Evolutionary conservation across 92 coral and sea anemone genomes (phyloP), one percentile per base, ranked within the genome.

Genomic region (Parazoanthus atlanticus): DNA sequence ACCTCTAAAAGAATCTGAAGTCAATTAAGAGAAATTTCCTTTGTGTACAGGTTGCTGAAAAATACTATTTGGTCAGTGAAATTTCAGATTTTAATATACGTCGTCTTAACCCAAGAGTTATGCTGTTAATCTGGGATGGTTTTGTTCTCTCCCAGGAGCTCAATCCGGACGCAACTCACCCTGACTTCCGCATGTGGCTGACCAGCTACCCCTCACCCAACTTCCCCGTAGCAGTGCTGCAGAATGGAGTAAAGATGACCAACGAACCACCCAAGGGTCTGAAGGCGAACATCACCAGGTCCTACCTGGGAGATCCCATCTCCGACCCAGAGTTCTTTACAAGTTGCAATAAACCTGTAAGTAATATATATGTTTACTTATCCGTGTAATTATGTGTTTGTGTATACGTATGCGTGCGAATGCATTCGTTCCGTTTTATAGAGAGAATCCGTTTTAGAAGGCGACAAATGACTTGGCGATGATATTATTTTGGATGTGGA

Each of bases 171-270:
- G 78, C 99, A 15, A 97, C 98, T 8, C 99, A 97, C 81, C 99
- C 99, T 82, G 99, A 97, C 80, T 97, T 97, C 92, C 99, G 99
- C 34, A 86, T 97, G 88, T 97, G 99, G 99, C 88, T 97, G 73
- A 97, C 99, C 58, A 97, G 99, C 75, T 97, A 97, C 89, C 99
- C 99, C n/a, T 95, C 98, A 43, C 99, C 99, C 8, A 97, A 97
- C 89, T 97, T 97, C 90, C 99, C 99, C n/a, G 99, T 97, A 79
- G 93, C 99, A 67, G 99, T 97, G 23, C 97, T 97, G 75, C 99
- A 97, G 89, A 97, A 97, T 91, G 99, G 99, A 56, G 99, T 97
- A 26, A 97, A 97, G 89, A 97, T 97, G 99, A 97, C 99, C 23
- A 97, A 97, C 85, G 99, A 97, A 71, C 99, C 99, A 21, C 99